Evolutionary conservation across 2,797 vertebrate species (phyloP), one percentile per base, ranked within the genome.

Genomic region (Arnoldichthys spilopterus): DNA sequence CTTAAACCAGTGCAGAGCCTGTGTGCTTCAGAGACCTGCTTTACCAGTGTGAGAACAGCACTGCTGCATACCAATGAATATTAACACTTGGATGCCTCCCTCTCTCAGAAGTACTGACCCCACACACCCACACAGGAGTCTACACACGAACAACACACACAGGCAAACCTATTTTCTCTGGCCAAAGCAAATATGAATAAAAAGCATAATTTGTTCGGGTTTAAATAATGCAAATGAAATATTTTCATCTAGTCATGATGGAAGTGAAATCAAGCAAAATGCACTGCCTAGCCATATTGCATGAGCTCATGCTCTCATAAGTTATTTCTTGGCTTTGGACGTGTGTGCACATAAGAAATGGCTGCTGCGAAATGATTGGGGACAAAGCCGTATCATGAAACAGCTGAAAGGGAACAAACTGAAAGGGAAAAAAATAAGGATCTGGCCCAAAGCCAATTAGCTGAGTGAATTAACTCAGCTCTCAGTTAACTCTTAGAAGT

Each of bases 1-100:
- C 28, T 70, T 70, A 70, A 53, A 70, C 28, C 49, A 70, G 68
- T 47, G 26, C 47, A 70, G 47, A 53, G 26, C 28, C 18, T 51
- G 47, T 69, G 24, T 69, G 45, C 67, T 69, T 28, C 45, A 69
- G 67, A 69, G 45, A 32, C 67, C 47, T 49, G 67, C 67, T 69
- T 30, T 53, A 69, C 67, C 18, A 34, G 30, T 53, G 68, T 34
- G 68, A 70, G 67, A 70, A 20, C 26, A 32, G 20, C 47, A 22
- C 20, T 70, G 47, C 26, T 53, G 67, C 67, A 70, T 70, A 53
- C 47, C 22, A 26, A 54, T 53, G 26, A 54, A 61, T 24, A 49
- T 49, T 49, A 69, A 69, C 43, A 51, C 24, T 69, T 26, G 22
- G n/a, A 66, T 62, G 34, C 16, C 34, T 66, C 43, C 20, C 13